Evolutionary conservation across 2,797 vertebrate species (phyloP), one percentile per base, ranked within the genome.

Genomic region (Rhabdophis nuchalis): DNA sequence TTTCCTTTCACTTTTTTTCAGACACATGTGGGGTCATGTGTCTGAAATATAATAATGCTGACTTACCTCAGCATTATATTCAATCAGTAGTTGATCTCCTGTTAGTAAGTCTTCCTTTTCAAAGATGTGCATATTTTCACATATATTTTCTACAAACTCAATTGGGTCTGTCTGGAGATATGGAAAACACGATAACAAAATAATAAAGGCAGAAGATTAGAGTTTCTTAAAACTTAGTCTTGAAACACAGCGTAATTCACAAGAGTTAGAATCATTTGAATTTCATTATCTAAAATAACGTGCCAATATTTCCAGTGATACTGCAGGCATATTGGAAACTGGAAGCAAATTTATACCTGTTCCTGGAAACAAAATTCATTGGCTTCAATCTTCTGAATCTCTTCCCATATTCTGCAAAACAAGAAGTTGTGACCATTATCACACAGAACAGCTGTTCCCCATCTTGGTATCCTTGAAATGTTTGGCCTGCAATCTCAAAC

Each of bases 361-460:
- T 99, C 98, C 96, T 98, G 98, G 94, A 98, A 99, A 95, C 97
- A 98, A 96, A 99, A 99, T 96, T 98, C 98, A 90, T 98, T 98
- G 88, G 97, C 98, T 95, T 98, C 98, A 12, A 99, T 98, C 96
- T 98, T 98, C 97, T 98, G 98, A 94, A 99, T 98, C 95, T 99
- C 98, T 93, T 98, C 97, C 96, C 98, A 99, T 96, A 99, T 98
- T 97, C 98, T 99, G 87, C 77, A 91, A 94, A 77, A 90, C n/a
- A 64, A 95, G 93, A 95, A 94, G 88, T 53, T 32, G 11, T 27
- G 2, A 18, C 53, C 10, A 29, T 56, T 77, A 77, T 25, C 77
- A 46, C 20, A 46, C 13, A 23, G 77, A 23, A 82, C 4, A 82
- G 36, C 41, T 82, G 20, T 82, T 64, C 64, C 18, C 72, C 36